phyloP scores from a whole-genome alignment of 2,113 vertebrate species.

The Chaetorhynchus papuensis region DNA sequence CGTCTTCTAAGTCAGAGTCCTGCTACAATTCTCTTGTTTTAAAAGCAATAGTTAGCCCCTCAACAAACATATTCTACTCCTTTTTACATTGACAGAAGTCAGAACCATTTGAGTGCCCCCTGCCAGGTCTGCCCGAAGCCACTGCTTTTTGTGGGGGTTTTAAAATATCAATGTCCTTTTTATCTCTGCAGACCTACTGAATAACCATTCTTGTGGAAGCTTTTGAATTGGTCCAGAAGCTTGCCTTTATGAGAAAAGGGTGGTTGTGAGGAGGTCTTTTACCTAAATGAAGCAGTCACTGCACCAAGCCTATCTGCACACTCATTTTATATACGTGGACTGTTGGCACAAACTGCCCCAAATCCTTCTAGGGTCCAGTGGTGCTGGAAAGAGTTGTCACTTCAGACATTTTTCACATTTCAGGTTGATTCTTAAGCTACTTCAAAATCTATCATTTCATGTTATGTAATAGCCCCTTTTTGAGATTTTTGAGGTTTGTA shows the following conservation, averaged over 20 bases:
- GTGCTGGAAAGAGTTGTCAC: neutral
- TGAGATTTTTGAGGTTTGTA: neutral
- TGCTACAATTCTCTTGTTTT: neutral
- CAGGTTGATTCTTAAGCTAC: neutral
- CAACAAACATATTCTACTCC: neutral
- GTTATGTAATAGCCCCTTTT: neutral
- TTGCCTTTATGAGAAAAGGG: neutral
- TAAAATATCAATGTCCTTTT: neutral
- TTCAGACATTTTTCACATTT: neutral
- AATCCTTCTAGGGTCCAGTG: neutral
- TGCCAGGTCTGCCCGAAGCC: neutral
- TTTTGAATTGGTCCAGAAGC: neutral
- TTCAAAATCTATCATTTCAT: neutral
- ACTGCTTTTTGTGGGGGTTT: neutral
- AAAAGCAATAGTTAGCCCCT: neutral
- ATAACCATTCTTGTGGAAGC: neutral
- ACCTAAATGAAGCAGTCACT: neutral
- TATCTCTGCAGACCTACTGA: neutral
- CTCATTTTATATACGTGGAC: fast-evolving
- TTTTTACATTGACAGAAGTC: neutral
- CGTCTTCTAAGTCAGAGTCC: neutral
- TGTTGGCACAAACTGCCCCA: neutral
- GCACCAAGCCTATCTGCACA: neutral
- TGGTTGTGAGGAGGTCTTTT: neutral
- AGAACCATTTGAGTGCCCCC: neutral